Base-by-base conservation (phyloP, 2,797 vertebrate genomes). In the Trachops cirrhosus region DNA sequence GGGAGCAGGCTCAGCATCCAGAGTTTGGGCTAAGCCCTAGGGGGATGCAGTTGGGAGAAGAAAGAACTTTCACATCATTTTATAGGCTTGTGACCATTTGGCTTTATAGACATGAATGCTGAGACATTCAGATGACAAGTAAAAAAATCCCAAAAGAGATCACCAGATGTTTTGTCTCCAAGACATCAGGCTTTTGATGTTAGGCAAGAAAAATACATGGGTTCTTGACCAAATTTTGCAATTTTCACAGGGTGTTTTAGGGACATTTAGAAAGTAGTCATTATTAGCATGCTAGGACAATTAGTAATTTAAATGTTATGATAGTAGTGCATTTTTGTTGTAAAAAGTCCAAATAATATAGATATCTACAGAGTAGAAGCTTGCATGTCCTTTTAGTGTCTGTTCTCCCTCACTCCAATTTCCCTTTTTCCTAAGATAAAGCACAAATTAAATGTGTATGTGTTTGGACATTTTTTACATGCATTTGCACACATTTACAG, bases 31-130 rank as follows among this genome's bases (percentile, higher is more conserved):
- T 64, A 50, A 92, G 80, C 91, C 95, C 92, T 18, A 5, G 52
- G 29, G 80, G 94, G 5, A 73, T 78, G 89, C 57, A 70, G 39
- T 34, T 90, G 82, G 82, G 89, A 93, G 86, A 94, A 96, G 84
- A 96, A 96, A 96, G 97, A 79, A 67, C 14, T 71, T 92, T 92
- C 93, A 92, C 90, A 92, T 92, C 74, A 94, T 96, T 90, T 88
- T 88, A 67, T 24, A 71, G 87, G 15, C 92, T 85, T 96, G 87
- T 96, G 96, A 93, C 89, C 52, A 6, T 92, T 78, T 89, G 75
- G 86, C 57, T 85, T 79, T 86, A 93, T 11, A 71, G 73, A 80
- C 37, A 37, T 5, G 84, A 82, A 89, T 88, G 85, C 39, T 18
- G 68, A 88, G 83, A 74, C n/a, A 59, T 83, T 95, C 91, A 94